phyloP scores from a whole-genome alignment of 2,113 vertebrate genomes.

The Pachycephala philippinensis region DNA sequence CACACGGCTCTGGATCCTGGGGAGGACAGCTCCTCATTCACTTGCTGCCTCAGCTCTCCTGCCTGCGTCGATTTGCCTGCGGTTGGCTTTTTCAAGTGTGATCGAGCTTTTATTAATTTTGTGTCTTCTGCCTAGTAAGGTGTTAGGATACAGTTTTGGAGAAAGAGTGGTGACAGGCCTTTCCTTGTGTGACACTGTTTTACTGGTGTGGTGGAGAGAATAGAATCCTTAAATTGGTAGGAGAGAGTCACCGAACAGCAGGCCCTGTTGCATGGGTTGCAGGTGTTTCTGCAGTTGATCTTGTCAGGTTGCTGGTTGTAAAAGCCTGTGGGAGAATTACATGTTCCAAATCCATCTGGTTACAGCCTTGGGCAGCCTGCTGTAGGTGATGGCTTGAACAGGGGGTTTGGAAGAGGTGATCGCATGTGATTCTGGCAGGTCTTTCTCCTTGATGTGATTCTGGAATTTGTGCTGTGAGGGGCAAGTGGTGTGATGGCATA shows the following conservation, averaged over 20 bases:
- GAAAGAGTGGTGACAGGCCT: neutral
- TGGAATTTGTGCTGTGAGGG: neutral
- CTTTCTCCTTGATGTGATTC: neutral
- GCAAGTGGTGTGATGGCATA: accelerated
- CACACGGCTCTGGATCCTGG: neutral
- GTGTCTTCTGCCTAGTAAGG: neutral
- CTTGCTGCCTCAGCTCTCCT: neutral
- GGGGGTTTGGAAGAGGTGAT: neutral
- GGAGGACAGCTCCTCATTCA: neutral
- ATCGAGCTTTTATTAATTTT: neutral
- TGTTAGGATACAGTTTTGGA: accelerated
- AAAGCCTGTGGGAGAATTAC: neutral
- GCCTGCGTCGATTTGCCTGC: neutral
- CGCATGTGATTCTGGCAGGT: neutral
- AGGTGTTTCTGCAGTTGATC: neutral
- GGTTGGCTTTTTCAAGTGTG: neutral
- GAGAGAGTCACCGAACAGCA: neutral
- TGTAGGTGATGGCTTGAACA: neutral
- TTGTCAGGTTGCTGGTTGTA: neutral
- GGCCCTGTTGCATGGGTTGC: too few species aligned
- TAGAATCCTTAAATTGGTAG: neutral
- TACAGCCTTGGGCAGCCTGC: neutral
- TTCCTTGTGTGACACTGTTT: neutral
- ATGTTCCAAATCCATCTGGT: neutral
- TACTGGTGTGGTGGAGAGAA: neutral